Evolutionary conservation across 2,888 invertebrate genomes (phyloP), one percentile per base, ranked within the genome.

Genomic region (Eurytoma californica): DNA sequence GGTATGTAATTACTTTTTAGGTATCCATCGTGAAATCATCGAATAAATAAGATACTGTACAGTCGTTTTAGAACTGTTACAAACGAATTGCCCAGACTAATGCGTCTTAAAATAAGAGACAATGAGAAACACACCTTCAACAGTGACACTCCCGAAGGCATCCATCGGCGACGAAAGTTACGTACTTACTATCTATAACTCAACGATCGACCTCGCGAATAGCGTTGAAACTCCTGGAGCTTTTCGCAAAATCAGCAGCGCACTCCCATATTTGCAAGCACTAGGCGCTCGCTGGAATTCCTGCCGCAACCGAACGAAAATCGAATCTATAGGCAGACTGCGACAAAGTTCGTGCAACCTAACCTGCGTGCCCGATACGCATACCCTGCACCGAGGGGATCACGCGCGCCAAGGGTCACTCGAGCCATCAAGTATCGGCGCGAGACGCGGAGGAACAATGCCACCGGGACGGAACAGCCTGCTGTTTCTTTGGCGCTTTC

Each of bases 51-150:
- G 47, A 14, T 12, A 16, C 13, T 18, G 18, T 3, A 13, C 53
- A 13, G 47, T 30, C 61, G 28, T 28, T 9, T n/a, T 2, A 24
- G 28, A 9, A 5, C 12, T n/a, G 12, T 47, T 63, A 18, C 63
- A 18, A 47, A 39, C 18, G 12, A 18, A 63, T 16, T 28, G 39
- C 16, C 61, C 16, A 14, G 18, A 61, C 24, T 39, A 61, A 61
- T 28, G 61, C 7, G 61, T 28, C 30, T 61, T 16, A 5, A 58
- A 55, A 57, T 55, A 60, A 51, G 39, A 58, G 39, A 58, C 47
- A 70, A 63, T 16, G 68, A 57, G 20, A 55, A 63, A 39, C 47
- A 18, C 47, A 47, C 63, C 63, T 63, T 18, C 30, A 9, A 39
- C 39, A 9, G 39, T 39, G 39, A 39, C 39, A 39, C 39, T 39